phyloP scores from a whole-genome alignment of 2,888 invertebrate species.

The Cheilosia vernalis region DNA sequence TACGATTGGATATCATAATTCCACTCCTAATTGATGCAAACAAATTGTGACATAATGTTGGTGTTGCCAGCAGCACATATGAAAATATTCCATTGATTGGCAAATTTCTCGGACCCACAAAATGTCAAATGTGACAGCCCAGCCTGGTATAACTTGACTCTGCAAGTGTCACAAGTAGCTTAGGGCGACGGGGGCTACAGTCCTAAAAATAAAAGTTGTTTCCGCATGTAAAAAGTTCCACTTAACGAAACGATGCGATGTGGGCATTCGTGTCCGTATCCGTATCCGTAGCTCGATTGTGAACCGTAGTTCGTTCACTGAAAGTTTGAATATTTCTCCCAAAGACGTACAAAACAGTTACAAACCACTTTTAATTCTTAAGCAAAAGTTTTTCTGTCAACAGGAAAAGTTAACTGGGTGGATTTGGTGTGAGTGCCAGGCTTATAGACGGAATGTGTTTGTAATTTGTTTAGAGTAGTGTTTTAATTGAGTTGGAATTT shows the following conservation, averaged over 20 bases:
- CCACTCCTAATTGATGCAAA: conserved; percentile 60
- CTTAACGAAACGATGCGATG: conserved; percentile 12
- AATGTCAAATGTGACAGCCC: conserved; percentile 38
- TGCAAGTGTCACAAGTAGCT: neutral
- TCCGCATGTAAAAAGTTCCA: conserved; percentile 11
- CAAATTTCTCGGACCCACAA: conserved; percentile 5
- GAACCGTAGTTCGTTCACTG: neutral
- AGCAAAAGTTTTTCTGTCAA: conserved; percentile 69
- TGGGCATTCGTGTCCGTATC: neutral
- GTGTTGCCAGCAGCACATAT: conserved; percentile 5
- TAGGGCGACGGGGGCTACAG: neutral
- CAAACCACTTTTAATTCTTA: conserved; percentile 66
- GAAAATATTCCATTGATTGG: neutral
- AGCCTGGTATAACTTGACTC: conserved; percentile 13
- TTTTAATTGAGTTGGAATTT: conserved; percentile 68
- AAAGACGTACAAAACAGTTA: conserved; percentile 37
- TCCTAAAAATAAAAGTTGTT: conserved; percentile 16
- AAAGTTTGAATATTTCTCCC: conserved; percentile 42
- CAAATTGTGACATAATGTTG: conserved; percentile 30
- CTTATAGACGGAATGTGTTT: conserved; percentile 57
- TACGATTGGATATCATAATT: conserved; percentile 61
- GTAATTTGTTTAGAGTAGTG: conserved; percentile 56
- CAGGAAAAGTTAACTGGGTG: conserved; percentile 51
- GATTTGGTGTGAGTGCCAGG: neutral
- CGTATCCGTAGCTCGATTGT: conserved; percentile 25